A percentile compares a stretch with the other conserved stretches of the same genome.
These are phyloP conservation scores for Drosophila melanosoma DNA, from an alignment of 2,888 invertebrate species.

Conservation along the genomic window DNA sequence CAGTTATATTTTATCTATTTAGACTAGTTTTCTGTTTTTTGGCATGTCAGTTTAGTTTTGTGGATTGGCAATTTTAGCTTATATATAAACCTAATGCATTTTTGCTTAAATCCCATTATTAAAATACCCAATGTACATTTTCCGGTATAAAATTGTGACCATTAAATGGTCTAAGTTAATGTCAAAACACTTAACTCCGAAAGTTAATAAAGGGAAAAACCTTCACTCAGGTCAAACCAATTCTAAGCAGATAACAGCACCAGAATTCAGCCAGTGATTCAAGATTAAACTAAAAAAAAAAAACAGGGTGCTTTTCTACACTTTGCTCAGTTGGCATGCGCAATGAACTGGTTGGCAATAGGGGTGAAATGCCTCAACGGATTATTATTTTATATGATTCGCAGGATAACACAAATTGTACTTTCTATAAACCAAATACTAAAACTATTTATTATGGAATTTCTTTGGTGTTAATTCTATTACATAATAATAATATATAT, in stretches of 20 bases:
- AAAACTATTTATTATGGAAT: no score
- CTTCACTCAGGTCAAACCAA: no score
- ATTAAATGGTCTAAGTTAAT: background rate
- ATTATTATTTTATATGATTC: no score
- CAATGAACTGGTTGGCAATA: background rate
- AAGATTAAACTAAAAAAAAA: background rate
- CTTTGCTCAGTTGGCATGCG: background rate
- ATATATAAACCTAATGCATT: background rate
- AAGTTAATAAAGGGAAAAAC: background rate
- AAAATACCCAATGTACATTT: background rate
- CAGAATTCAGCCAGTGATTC: background rate
- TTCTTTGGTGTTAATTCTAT: no score
- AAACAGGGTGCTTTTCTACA: background rate
- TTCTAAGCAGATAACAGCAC: background rate
- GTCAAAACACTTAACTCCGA: constrained; percentile 23
- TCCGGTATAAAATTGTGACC: background rate
- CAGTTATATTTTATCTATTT: background rate
- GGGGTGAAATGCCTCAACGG: no score
- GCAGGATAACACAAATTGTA: no score
- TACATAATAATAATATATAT: no score
- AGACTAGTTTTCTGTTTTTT: background rate
- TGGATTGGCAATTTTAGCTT: background rate
- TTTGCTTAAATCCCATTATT: background rate
- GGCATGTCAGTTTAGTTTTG: background rate
- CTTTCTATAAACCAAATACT: no score